Conservation (phyloP, 2,797 vertebrate genomes). For the Rhodeus uyekii region DNA sequence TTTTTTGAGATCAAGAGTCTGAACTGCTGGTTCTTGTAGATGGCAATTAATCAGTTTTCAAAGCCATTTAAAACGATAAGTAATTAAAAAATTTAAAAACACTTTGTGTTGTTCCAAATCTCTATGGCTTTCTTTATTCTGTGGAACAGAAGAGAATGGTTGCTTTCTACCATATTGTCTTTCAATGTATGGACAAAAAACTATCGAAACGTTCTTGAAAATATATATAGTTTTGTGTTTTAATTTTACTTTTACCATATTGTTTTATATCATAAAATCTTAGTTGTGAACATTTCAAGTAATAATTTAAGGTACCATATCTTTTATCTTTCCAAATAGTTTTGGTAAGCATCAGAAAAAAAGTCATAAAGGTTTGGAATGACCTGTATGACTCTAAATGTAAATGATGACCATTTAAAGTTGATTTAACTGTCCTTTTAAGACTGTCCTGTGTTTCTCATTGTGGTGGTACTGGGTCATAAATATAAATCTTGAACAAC, state of each 20-base stretch:
- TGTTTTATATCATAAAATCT: background rate
- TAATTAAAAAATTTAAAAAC: background rate
- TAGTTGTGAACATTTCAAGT: background rate
- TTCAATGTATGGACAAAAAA: background rate
- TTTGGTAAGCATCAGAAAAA: background rate
- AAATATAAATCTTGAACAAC: background rate
- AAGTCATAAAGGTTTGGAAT: background rate
- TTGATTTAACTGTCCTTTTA: background rate
- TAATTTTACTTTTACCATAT: too few relatives aligned
- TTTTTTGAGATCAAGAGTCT: constrained; percentile 35
- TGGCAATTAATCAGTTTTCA: constrained; percentile 34
- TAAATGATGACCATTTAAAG: background rate
- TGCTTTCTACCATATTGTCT: background rate
- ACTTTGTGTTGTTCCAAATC: background rate
- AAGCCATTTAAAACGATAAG: constrained; percentile 14
- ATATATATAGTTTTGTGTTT: too few relatives aligned
- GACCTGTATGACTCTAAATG: background rate
- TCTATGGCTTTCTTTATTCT: background rate
- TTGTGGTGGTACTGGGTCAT: background rate
- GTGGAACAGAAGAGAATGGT: background rate
- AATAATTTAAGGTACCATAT: background rate
- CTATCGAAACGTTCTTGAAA: too few relatives aligned
- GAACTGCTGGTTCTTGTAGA: constrained; percentile 8
- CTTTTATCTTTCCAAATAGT: background rate
- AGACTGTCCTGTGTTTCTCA: background rate